Evolutionary conservation across 2,888 invertebrate species (phyloP).

Genomic region (Pseudeuparius sepicola): DNA sequence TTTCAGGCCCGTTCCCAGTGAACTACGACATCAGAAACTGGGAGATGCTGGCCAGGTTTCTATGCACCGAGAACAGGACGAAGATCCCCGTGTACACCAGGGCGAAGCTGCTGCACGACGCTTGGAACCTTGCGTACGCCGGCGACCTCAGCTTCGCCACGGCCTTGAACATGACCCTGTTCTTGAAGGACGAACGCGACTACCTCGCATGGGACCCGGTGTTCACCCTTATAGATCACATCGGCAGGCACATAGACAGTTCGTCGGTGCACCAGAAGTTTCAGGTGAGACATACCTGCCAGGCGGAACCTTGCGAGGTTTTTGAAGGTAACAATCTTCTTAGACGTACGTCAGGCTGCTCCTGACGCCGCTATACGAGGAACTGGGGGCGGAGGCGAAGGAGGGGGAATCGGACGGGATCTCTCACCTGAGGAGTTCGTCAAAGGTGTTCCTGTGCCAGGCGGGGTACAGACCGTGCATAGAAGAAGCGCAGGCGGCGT

Average conservation of each 20-base stretch:
- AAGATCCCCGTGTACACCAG: slow-evolving; percentile 61
- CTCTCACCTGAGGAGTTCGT: slow-evolving; percentile 54
- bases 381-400: slow-evolving; percentile 45
- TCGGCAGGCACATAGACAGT: slow-evolving; percentile 62
- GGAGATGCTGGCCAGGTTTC: slow-evolving; percentile 58
- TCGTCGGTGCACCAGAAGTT: slow-evolving; percentile 58
- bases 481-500: slow-evolving; percentile 61
- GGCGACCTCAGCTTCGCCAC: slow-evolving; percentile 66
- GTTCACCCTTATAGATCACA: slow-evolving; percentile 73
- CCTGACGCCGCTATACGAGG: slow-evolving; percentile 61
- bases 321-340: too few species aligned
- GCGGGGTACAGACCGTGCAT: slow-evolving; percentile 72
- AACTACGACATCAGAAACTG: slow-evolving; percentile 73
- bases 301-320: too few species aligned
- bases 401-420: slow-evolving; percentile 57
- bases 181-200: slow-evolving; percentile 60
- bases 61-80: slow-evolving; percentile 46
- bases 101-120: slow-evolving; percentile 66
- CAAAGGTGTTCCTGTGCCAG: slow-evolving; percentile 63
- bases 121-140: slow-evolving; percentile 63
- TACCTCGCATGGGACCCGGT: slow-evolving; percentile 75
- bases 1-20: slow-evolving; percentile 66
- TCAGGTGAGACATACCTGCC: slow-evolving; percentile 57
- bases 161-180: slow-evolving; percentile 70
- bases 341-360: slow-evolving; percentile 61